Conservation (phyloP, 2,113 vertebrate species). For the Thunnus thynnus region DNA sequence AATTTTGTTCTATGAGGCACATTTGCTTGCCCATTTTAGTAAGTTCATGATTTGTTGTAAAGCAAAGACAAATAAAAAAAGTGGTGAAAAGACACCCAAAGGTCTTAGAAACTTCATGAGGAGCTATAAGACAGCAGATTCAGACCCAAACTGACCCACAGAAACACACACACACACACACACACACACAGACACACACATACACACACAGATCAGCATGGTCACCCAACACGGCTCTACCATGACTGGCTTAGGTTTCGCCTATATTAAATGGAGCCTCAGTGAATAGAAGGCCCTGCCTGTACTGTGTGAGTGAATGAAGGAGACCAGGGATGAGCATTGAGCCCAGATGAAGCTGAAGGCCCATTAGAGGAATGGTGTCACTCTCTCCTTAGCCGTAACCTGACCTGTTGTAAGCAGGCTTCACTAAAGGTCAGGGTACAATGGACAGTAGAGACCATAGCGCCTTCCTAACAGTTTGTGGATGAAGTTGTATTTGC, state of each 20-base stretch:
- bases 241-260: constrained; percentile 83
- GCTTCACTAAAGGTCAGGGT: constrained; percentile 72
- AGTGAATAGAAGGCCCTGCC: constrained; percentile 77
- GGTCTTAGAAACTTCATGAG: constrained; percentile 25
- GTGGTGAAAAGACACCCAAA: constrained; percentile 3
- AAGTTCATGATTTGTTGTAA: too few relatives aligned
- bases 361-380: constrained; percentile 80
- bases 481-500: constrained; percentile 1
- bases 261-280: constrained; percentile 81
- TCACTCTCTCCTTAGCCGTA: constrained; percentile 81
- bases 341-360: constrained; percentile 73
- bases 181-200: constrained; percentile 28
- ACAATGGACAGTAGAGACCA: constrained; percentile 59
- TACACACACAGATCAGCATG: constrained; percentile 56
- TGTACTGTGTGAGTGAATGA: constrained; percentile 75
- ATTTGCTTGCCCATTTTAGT: background rate
- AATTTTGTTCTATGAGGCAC: background rate
- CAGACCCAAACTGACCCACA: constrained; percentile 52
- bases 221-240: constrained; percentile 77
- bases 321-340: constrained; percentile 74
- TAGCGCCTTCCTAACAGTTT: background rate
- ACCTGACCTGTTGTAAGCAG: constrained; percentile 70
- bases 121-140: constrained; percentile 47
- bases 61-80: background rate
- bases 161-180: constrained; percentile 1